phyloP scores from a whole-genome alignment of 2,113 vertebrate genomes.

The Nibea albiflora region DNA sequence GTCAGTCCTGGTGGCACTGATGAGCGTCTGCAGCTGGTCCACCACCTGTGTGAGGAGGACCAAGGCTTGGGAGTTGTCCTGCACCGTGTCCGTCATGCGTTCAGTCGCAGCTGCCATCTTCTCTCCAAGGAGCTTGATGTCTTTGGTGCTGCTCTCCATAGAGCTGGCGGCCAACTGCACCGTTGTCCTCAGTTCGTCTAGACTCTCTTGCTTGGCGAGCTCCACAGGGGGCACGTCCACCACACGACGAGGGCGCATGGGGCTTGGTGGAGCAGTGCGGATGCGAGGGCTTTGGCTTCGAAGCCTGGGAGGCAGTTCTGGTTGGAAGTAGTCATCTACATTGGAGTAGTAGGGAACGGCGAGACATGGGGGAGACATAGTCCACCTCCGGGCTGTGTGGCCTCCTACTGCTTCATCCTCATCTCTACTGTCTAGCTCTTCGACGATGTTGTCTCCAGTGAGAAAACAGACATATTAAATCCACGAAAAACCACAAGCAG shows the following conservation, averaged over 20 bases:
- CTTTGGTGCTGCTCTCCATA: conserved; percentile 78
- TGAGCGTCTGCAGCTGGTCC: conserved; percentile 69
- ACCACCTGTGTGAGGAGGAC: conserved; percentile 73
- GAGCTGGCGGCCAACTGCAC: conserved; percentile 72
- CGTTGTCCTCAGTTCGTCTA: conserved; percentile 71
- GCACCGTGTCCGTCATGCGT: conserved; percentile 75
- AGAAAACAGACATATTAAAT: conserved; percentile 58
- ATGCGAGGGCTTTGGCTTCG: conserved; percentile 35
- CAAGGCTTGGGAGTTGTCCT: conserved; percentile 78
- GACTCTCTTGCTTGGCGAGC: conserved; percentile 73
- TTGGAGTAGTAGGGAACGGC: conserved; percentile 42
- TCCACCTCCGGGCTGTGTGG: conserved; percentile 30
- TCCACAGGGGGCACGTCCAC: conserved; percentile 35
- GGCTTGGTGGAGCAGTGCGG: conserved; percentile 77
- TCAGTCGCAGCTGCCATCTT: conserved; percentile 73
- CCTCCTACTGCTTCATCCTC: conserved; percentile 11
- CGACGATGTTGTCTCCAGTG: conserved; percentile 65
- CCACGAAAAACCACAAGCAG: neutral
- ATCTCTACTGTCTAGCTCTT: conserved; percentile 49
- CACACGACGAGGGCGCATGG: conserved; percentile 43
- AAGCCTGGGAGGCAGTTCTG: neutral
- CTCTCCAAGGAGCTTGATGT: conserved; percentile 73
- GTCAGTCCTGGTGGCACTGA: conserved; percentile 23
- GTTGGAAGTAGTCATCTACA: conserved; percentile 23
- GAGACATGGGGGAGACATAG: conserved; percentile 34